Evolutionary conservation across 2,113 vertebrate genomes (phyloP).

Genomic region (Clarias gariepinus): DNA sequence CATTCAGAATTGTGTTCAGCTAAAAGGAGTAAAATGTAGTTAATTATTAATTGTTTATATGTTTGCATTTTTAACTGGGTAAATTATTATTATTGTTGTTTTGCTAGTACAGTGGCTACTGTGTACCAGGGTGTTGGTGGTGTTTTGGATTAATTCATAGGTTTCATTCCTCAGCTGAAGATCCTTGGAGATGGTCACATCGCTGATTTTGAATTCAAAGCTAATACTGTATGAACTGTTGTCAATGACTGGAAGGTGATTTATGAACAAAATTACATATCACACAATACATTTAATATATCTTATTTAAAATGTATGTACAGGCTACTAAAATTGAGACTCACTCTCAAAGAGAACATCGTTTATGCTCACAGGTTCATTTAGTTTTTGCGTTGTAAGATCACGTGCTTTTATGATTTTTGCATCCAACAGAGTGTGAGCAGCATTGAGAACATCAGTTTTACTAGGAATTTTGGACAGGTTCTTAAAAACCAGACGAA

Average conservation of each 20-base stretch:
- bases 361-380: background rate
- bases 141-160: background rate
- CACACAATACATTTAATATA: background rate
- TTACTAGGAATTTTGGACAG: background rate
- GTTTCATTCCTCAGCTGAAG: constrained; percentile 25
- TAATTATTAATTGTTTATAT: no score
- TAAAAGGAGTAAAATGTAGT: background rate
- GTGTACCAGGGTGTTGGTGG: constrained; percentile 22
- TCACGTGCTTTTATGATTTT: background rate
- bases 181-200: constrained; percentile 18
- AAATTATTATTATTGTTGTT: background rate
- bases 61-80: no score
- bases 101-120: background rate
- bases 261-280: background rate
- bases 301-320: background rate
- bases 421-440: background rate
- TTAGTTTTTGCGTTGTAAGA: background rate
- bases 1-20: constrained; percentile 35
- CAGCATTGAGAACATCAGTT: background rate
- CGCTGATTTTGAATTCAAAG: constrained; percentile 33
- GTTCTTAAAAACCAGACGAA: constrained; percentile 14
- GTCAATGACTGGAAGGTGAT: constrained; percentile 18
- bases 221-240: background rate
- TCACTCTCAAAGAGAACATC: constrained; percentile 19
- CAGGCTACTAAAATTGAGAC: background rate